Conservation (phyloP, 2,113 vertebrate species). For the Panurus biarmicus region DNA sequence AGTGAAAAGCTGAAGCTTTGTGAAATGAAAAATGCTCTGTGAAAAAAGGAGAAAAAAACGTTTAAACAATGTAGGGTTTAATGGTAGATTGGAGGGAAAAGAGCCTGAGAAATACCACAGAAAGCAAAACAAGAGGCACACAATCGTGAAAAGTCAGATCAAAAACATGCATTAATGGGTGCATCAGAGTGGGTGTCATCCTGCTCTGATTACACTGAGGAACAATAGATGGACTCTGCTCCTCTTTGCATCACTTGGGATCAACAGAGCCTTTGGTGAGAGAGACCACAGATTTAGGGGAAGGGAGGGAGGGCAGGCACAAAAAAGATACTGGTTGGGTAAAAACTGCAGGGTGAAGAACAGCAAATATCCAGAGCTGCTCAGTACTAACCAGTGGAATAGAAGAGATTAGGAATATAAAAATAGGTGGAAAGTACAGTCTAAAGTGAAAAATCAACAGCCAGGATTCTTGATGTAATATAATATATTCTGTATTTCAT, state of each 20-base stretch:
- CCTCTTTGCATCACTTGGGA: background rate
- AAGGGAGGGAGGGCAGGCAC: background rate
- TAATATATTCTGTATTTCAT: conserved; percentile 18
- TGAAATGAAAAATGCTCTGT: background rate
- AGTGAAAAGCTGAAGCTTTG: conserved; percentile 12
- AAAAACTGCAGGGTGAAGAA: background rate
- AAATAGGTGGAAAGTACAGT: background rate
- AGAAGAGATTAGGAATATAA: background rate
- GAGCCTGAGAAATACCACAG: background rate
- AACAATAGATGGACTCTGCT: background rate
- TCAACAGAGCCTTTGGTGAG: background rate
- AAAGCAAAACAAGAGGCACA: background rate
- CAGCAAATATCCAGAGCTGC: background rate
- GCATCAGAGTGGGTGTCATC: background rate
- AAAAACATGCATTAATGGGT: background rate
- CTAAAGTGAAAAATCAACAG: conserved; percentile 16
- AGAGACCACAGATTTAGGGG: background rate
- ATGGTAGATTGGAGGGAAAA: background rate
- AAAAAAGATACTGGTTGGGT: background rate
- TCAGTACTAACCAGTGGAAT: background rate
- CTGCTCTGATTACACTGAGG: background rate
- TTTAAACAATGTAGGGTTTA: background rate
- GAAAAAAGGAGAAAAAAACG: background rate
- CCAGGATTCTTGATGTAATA: background rate
- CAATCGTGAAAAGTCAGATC: background rate